phyloP scores from a whole-genome alignment of 2,888 invertebrate genomes.

The Lasioglossum lativentre region DNA sequence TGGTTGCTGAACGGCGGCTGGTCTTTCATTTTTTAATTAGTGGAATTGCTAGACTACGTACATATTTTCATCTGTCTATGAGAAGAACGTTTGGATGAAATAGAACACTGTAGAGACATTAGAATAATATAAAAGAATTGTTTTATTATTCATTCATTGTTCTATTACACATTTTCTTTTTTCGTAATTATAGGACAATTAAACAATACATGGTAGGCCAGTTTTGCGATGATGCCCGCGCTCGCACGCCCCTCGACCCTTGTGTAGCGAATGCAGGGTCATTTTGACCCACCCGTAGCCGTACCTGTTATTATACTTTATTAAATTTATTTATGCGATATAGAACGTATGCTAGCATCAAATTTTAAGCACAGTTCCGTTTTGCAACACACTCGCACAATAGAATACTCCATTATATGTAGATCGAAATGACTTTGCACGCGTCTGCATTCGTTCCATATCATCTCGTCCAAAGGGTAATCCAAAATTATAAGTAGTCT shows the following conservation, averaged over 20 bases:
- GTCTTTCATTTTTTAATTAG: neutral
- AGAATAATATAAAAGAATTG: too few species aligned
- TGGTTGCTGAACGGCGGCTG: neutral
- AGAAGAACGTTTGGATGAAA: too few species aligned
- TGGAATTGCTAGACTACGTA: too few species aligned
- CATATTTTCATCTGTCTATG: too few species aligned
- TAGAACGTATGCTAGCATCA: neutral
- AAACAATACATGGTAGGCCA: neutral
- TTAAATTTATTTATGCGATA: neutral
- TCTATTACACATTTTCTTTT: neutral
- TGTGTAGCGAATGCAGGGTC: conserved; percentile 6
- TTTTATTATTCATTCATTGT: too few species aligned
- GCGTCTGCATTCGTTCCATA: neutral
- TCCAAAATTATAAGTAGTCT: conserved; percentile 1
- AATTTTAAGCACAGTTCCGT: neutral
- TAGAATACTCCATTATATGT: neutral
- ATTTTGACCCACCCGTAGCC: neutral
- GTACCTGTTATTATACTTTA: neutral
- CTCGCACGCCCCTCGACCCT: neutral
- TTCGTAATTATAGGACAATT: neutral
- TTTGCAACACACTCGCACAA: neutral
- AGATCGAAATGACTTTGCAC: conserved; percentile 1
- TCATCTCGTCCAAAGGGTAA: neutral
- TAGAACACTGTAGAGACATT: too few species aligned
- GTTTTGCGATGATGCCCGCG: neutral